Percentiles rank a stretch among this genome's conserved stretches.
These are phyloP conservation scores for Catalaphyllia jardinei DNA, from an alignment of 64 coral and sea anemone genomes.

Conservation along the genomic window DNA sequence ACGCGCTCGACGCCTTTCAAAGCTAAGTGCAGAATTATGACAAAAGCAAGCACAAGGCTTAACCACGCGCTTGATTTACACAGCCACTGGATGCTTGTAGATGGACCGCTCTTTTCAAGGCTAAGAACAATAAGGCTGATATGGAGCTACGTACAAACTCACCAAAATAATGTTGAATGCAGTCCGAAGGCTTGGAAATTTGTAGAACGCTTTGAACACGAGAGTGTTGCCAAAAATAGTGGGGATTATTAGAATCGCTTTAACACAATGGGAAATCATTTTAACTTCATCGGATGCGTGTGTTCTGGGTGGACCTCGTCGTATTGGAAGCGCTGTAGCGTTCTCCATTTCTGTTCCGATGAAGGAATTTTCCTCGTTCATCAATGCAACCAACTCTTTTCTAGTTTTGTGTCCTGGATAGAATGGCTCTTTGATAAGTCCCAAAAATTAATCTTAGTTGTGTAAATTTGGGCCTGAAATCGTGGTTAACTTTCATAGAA, in stretches of 20 bases:
- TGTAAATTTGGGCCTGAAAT: too few relatives aligned
- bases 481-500: too few relatives aligned
- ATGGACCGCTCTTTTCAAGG: too few relatives aligned
- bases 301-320: too few relatives aligned
- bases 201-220: conserved; percentile 2
- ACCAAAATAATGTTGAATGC: conserved; percentile 27
- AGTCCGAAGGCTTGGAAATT: conserved; percentile 14
- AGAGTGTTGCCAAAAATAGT: background rate
- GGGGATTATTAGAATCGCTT: background rate
- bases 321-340: too few relatives aligned
- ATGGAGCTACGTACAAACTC: conserved; percentile 12
- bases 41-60: background rate
- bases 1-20: conserved; percentile 18
- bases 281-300: too few relatives aligned
- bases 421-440: too few relatives aligned
- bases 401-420: too few relatives aligned
- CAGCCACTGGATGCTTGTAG: too few relatives aligned
- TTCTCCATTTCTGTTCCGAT: too few relatives aligned
- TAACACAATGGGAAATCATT: background rate
- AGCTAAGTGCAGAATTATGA: conserved; percentile 17
- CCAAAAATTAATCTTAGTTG: too few relatives aligned
- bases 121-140: background rate
- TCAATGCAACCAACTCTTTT: background rate
- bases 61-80: background rate
- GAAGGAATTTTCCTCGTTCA: too few relatives aligned